Evolutionary conservation across 2,113 vertebrate species (phyloP), one percentile per base, ranked within the genome.

Genomic region (Dolichotis patagonum): DNA sequence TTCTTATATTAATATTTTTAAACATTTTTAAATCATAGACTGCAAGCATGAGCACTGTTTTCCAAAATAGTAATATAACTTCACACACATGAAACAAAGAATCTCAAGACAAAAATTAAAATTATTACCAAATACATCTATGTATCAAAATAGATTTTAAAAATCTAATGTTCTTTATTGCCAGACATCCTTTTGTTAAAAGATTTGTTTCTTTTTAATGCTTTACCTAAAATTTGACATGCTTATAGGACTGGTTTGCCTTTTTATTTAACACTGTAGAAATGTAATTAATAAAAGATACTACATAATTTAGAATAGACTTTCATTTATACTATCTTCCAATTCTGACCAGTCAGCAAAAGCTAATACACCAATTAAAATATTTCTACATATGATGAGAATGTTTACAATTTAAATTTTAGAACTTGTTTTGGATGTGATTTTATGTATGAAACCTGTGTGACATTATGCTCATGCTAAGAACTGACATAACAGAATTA

Each of bases 391-490:
- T 99, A 99, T 98, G 98, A 99, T 98, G 98, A 98, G 99, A 99
- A 99, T 99, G 99, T 99, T 99, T 99, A 99, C 99, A 99, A 98
- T 98, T 99, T 98, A 98, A 98, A 98, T 98, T 98, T 98, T 99
- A 98, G 98, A 99, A 98, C 98, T 99, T 98, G 98, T 99, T 99
- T 99, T 99, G 98, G 99, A 98, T 99, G 98, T 99, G 98, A 98
- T 98, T 98, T 98, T 99, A 98, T 99, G 98, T 99, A 99, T 98
- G 96, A 98, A 99, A 99, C 98, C 98, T 97, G 96, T 99, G 99
- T 99, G 99, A 99, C 99, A 99, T 99, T 99, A 99, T 99, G 99
- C 99, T 99, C 98, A 98, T 99, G 98, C 98, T 99, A 98, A 98
- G 99, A 98, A 99, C 98, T 98, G 98, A 98, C 98, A 98, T 99